phyloP scores from a whole-genome alignment of 2,888 invertebrate species.

The Abrostola tripartita region DNA sequence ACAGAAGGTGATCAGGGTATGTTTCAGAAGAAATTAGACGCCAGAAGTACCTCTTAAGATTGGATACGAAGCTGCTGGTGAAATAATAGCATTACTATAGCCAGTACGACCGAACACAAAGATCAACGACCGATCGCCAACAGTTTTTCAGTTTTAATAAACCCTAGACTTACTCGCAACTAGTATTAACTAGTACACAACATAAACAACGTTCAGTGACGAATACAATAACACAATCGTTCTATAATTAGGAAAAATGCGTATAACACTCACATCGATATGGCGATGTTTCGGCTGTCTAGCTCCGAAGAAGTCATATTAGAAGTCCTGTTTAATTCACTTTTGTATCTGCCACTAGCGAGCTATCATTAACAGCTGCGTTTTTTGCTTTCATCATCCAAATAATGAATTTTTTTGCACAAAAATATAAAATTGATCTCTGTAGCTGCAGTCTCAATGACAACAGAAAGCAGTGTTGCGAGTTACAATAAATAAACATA shows the following conservation, averaged over 20 bases:
- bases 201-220: slow-evolving; percentile 66
- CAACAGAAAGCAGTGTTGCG: slow-evolving; percentile 43
- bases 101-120: slow-evolving; percentile 23
- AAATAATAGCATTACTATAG: slow-evolving; percentile 39
- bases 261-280: slow-evolving; percentile 83
- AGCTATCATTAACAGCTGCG: slow-evolving; percentile 71
- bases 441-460: slow-evolving; percentile 45
- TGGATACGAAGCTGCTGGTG: slow-evolving; percentile 17
- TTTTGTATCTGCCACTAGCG: slow-evolving; percentile 67
- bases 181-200: slow-evolving; percentile 49
- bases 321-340: slow-evolving; percentile 68
- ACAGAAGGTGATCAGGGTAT: neutral
- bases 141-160: slow-evolving; percentile 11
- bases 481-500: slow-evolving; percentile 18
- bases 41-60: neutral
- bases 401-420: slow-evolving; percentile 74
- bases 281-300: slow-evolving; percentile 83
- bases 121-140: slow-evolving; percentile 47
- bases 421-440: slow-evolving; percentile 73
- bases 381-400: slow-evolving; percentile 85
- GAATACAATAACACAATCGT: slow-evolving; percentile 65
- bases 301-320: slow-evolving; percentile 84
- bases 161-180: slow-evolving; percentile 26
- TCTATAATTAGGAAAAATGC: slow-evolving; percentile 75
- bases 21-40: slow-evolving; percentile 5